phyloP scores from a whole-genome alignment of 2,888 invertebrate genomes.

The Leucophenga montana region DNA sequence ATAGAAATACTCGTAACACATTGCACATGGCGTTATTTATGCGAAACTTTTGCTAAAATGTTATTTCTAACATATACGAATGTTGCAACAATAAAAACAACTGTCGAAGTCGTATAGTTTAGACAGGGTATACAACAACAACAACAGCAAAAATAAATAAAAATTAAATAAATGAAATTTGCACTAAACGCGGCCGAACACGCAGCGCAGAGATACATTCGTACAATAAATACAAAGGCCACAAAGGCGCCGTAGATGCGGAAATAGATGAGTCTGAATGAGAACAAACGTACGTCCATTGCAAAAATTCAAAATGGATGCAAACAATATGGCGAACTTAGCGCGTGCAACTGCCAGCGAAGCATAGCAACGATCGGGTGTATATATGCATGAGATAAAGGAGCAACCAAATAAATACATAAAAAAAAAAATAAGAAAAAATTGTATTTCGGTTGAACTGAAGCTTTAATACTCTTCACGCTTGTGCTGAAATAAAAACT shows the following conservation, averaged over 20 bases:
- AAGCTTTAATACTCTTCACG: too few species aligned
- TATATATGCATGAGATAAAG: background rate
- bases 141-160: background rate
- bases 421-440: background rate
- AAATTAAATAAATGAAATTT: conserved; percentile 8
- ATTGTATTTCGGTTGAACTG: too few species aligned
- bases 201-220: too few species aligned
- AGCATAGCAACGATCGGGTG: background rate
- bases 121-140: background rate
- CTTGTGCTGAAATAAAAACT: too few species aligned
- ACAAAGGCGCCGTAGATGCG: too few species aligned
- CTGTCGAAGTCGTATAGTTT: conserved; percentile 1
- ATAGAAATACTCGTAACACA: background rate
- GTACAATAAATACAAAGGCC: too few species aligned
- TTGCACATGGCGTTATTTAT: conserved; percentile 19
- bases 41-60: conserved; percentile 10
- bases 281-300: background rate
- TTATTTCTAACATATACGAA: background rate
- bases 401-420: background rate
- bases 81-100: background rate
- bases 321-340: background rate
- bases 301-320: conserved; percentile 1
- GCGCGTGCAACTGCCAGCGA: conserved; percentile 2
- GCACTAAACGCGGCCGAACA: background rate
- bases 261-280: too few species aligned